phyloP scores from a whole-genome alignment of 2,888 invertebrate species.

The Tetranychus piercei region DNA sequence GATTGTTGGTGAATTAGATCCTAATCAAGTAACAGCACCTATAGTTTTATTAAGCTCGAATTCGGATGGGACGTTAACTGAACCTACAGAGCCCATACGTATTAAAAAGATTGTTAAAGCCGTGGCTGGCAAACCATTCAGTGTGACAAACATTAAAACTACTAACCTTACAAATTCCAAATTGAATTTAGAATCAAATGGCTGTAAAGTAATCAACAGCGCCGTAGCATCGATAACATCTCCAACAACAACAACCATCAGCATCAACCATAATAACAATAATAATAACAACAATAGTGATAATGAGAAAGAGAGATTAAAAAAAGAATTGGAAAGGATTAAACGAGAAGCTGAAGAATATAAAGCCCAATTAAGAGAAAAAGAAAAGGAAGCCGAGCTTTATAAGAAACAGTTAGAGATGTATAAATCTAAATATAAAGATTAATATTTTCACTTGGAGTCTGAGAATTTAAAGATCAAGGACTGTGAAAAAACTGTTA shows the following conservation, averaged over 20 bases:
- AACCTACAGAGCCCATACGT: background rate
- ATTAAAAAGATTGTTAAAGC: background rate
- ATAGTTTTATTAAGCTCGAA: slow-evolving; percentile 22
- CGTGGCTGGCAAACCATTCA: background rate
- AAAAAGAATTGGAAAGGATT: slow-evolving; percentile 4
- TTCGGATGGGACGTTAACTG: slow-evolving; percentile 6
- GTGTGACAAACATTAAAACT: background rate
- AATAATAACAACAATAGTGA: background rate
- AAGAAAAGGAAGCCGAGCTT: slow-evolving; percentile 5
- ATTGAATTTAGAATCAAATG: slow-evolving; percentile 8
- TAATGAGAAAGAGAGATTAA: background rate
- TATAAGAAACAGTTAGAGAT: slow-evolving; percentile 5
- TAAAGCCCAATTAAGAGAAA: background rate
- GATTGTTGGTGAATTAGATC: slow-evolving; percentile 24
- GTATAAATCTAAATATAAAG: background rate
- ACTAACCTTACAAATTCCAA: background rate
- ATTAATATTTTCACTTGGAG: background rate
- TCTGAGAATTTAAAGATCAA: no score
- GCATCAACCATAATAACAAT: background rate
- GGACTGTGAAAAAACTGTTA: background rate
- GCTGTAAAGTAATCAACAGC: background rate
- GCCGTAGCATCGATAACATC: background rate
- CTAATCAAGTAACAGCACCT: slow-evolving; percentile 21
- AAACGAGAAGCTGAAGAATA: background rate
- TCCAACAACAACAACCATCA: slow-evolving; percentile 1